phyloP scores from a whole-genome alignment of 2,888 invertebrate species.

The Serrognathus titanus region DNA sequence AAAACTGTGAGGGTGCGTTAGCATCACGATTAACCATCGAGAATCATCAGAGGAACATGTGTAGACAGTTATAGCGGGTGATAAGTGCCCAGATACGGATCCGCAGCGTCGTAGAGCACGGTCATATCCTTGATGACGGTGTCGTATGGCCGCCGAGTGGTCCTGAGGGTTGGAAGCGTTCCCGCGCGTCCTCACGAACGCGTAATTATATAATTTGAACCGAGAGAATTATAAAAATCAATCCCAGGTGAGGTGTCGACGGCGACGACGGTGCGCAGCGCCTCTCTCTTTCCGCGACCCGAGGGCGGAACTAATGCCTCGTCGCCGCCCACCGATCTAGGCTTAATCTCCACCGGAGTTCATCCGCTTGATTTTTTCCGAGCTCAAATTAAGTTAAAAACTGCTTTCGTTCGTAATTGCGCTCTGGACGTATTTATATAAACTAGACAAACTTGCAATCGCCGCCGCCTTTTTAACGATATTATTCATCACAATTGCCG shows the following conservation, averaged over 20 bases:
- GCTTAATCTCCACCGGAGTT: constrained; percentile 10
- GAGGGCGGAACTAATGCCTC: constrained; percentile 14
- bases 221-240: constrained; percentile 30
- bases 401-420: too few relatives aligned
- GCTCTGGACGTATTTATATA: too few relatives aligned
- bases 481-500: too few relatives aligned
- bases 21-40: too few relatives aligned
- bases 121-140: constrained; percentile 8
- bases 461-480: too few relatives aligned
- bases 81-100: not conserved
- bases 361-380: too few relatives aligned
- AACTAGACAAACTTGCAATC: too few relatives aligned
- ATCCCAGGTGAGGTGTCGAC: constrained; percentile 21
- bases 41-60: not conserved
- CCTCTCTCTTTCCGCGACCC: constrained; percentile 15
- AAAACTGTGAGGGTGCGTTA: too few relatives aligned
- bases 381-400: too few relatives aligned
- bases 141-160: constrained; percentile 4
- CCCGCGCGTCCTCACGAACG: constrained; percentile 5
- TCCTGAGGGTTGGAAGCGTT: too few relatives aligned
- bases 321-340: constrained; percentile 20
- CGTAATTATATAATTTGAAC: constrained; percentile 30
- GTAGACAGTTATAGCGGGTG: not conserved
- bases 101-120: not conserved
- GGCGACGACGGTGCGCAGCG: constrained; percentile 1